These are phyloP conservation scores for Eulimnadia texana DNA, from an alignment of 1,140 invertebrate genomes.

Conservation along the genomic window DNA sequence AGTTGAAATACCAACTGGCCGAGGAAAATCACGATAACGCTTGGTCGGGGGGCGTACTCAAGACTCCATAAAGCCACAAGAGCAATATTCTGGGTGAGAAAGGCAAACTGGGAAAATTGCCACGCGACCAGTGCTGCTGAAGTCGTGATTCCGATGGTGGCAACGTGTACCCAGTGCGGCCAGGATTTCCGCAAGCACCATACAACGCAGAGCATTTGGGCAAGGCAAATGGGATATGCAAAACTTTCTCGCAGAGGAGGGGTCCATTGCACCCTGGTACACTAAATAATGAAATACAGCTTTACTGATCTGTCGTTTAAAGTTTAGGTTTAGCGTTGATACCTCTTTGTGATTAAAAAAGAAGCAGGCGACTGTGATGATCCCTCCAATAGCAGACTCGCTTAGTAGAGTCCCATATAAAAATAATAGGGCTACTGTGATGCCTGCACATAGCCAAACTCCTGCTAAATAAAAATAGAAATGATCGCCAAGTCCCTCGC, in stretches of 20 bases:
- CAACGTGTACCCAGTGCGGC: conserved; percentile 9
- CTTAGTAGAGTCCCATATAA: conserved; percentile 39
- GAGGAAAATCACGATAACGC: conserved; percentile 29
- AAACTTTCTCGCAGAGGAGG: conserved; percentile 69
- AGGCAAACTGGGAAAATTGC: conserved; percentile 66
- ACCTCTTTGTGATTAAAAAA: conserved; percentile 66
- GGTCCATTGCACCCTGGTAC: conserved; percentile 67
- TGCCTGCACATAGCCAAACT: conserved; percentile 47
- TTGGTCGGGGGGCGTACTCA: conserved; percentile 36
- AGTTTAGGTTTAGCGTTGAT: conserved; percentile 17
- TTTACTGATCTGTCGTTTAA: background rate
- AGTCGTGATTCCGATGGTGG: conserved; percentile 24
- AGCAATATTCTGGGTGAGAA: conserved; percentile 49
- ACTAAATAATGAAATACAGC: conserved; percentile 24
- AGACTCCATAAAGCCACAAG: conserved; percentile 46
- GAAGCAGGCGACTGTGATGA: conserved; percentile 48
- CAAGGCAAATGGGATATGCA: conserved; percentile 49
- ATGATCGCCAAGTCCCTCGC: conserved; percentile 59
- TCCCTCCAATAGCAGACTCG: conserved; percentile 47
- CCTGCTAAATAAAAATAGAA: conserved; percentile 57
- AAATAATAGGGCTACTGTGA: conserved; percentile 47
- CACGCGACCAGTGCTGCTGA: conserved; percentile 41
- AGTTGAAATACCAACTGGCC: conserved; percentile 23
- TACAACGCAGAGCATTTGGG: conserved; percentile 27
- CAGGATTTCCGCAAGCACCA: conserved; percentile 21